These are phyloP conservation scores for Pteropus alecto DNA, from an alignment of 2,113 vertebrate genomes.

Conservation along the genomic window DNA sequence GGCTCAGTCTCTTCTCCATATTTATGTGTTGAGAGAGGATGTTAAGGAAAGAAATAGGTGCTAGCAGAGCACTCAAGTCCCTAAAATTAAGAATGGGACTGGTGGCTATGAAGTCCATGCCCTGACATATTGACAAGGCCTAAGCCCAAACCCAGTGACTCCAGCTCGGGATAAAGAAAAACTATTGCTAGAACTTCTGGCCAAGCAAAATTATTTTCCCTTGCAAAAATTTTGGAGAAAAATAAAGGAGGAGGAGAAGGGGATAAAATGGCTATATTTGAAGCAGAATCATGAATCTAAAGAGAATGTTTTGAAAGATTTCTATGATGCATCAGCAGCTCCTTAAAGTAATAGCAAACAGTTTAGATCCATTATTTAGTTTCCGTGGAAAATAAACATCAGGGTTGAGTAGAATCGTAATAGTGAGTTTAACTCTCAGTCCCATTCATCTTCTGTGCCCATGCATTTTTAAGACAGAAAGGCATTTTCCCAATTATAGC, in stretches of 20 bases:
- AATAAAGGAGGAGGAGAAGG: neutral
- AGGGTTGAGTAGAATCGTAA: conserved; percentile 58
- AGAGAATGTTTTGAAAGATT: conserved; percentile 59
- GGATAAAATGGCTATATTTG: conserved; percentile 44
- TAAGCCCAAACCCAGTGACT: neutral
- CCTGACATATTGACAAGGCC: neutral
- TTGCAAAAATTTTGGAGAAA: neutral
- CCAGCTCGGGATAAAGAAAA: neutral
- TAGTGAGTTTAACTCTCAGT: conserved; percentile 47
- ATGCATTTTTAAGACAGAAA: conserved; percentile 57
- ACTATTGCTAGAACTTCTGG: neutral
- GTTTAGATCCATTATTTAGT: conserved; percentile 75
- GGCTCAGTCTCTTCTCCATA: neutral
- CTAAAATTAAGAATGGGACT: neutral
- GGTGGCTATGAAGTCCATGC: no score
- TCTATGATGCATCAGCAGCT: conserved; percentile 62
- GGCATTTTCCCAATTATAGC: conserved; percentile 37
- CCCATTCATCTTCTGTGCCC: conserved; percentile 46
- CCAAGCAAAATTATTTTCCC: neutral
- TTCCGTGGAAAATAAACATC: conserved; percentile 71
- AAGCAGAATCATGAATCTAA: conserved; percentile 59
- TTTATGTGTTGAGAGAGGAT: neutral
- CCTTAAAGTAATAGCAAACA: conserved; percentile 71
- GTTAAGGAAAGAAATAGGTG: neutral
- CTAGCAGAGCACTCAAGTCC: neutral